Base-by-base conservation (phyloP, 92 coral and sea anemone genomes). In the Palythoa grandiflora region DNA sequence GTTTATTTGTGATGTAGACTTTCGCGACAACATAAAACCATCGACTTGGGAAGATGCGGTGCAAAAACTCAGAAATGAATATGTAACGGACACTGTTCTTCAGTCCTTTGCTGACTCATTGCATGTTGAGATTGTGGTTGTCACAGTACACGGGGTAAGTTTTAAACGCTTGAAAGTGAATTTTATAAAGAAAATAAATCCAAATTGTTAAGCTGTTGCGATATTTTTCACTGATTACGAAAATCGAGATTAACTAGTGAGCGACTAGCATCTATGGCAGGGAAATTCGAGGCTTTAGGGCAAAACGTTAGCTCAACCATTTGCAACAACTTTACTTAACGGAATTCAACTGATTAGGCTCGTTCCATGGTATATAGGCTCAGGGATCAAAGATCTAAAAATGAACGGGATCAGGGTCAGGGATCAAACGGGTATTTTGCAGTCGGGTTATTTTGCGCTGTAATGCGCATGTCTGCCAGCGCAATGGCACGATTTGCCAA, bases 101-200 rank as follows among this genome's bases (percentile, higher is more conserved):
- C 84, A 77, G 74, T 38, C 90, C 17, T 87, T 87, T 63, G 90
- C 86, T 38, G 83, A 87, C 84, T 16, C 59, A n/a, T 16, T 87
- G 83, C 68, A 87, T 70, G 65, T n/a, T 79, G 40, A 77, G 77
- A 87, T 87, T 73, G 86, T 87, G 21, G 74, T 87, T 61, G 90
- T 87, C 60, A 87, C 90, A 87, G 90, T 87, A n/a, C 90, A 87
- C 74, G 90, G 90, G 90, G 90, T 87, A 87, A 77, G 90, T 78
- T 54, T 60, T 60, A 60, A 60, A 60, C 68, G 20, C 68, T 60
- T 60, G 68, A 60, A 60, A 60, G 68, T 60, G 68, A 60, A 60
- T 60, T 60, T 60, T 60, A 60, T 60, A 60, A 60, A 60, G 68
- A 60, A 60, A 60, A 60, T 60, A 60, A 60, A 60, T 60, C 68